phyloP scores from a whole-genome alignment of 2,888 invertebrate species.

The Oscheius sp. region DNA sequence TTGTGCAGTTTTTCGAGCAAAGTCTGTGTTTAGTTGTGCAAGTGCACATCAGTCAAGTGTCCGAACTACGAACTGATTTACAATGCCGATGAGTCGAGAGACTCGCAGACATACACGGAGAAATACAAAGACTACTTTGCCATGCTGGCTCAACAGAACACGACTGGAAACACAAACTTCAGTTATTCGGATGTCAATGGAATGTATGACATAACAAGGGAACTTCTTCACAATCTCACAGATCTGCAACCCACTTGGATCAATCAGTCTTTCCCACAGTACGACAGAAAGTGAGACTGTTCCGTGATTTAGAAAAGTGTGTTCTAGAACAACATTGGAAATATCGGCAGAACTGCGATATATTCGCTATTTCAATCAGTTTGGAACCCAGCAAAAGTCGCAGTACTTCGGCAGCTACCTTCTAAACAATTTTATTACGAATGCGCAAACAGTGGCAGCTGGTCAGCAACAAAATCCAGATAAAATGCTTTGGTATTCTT shows the following conservation, averaged over 20 bases:
- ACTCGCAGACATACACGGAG: slow-evolving; percentile 6
- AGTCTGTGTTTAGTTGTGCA: slow-evolving; percentile 42
- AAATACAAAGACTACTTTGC: slow-evolving; percentile 50
- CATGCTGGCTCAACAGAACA: slow-evolving; percentile 40
- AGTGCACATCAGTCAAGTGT: slow-evolving; percentile 48
- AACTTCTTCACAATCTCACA: slow-evolving; percentile 51
- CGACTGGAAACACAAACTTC: slow-evolving; percentile 53
- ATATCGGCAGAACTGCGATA: slow-evolving; percentile 17
- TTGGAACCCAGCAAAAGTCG: slow-evolving; percentile 13
- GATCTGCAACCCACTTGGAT: slow-evolving; percentile 62
- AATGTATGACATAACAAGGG: slow-evolving; percentile 58
- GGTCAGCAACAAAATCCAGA: slow-evolving; percentile 40
- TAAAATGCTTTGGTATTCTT: slow-evolving; percentile 63
- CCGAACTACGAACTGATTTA: slow-evolving; percentile 34
- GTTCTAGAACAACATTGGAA: slow-evolving; percentile 33
- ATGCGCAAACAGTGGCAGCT: slow-evolving; percentile 51
- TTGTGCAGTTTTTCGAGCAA: not conserved
- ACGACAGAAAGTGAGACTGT: slow-evolving; percentile 41
- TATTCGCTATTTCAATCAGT: slow-evolving; percentile 21
- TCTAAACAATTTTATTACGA: slow-evolving; percentile 56
- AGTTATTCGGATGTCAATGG: slow-evolving; percentile 46
- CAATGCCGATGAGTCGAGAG: slow-evolving; percentile 9
- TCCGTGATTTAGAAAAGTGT: not conserved
- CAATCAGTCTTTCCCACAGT: slow-evolving; percentile 54
- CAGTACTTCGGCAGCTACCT: slow-evolving; percentile 55